phyloP scores from a whole-genome alignment of 2,113 vertebrate species.

The Triplophysa siluroides region DNA sequence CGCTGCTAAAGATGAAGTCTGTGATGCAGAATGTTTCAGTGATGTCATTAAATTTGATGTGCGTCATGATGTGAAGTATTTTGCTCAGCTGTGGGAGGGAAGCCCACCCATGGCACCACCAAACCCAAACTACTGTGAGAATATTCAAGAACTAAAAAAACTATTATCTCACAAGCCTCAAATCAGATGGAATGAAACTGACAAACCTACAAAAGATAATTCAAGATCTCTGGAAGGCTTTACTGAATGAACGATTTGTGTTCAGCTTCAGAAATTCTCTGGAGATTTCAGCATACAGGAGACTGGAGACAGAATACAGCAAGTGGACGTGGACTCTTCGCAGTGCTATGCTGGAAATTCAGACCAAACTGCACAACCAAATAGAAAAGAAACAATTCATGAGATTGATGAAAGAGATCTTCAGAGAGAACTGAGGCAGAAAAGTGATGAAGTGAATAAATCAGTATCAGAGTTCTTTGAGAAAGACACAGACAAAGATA shows the following conservation, averaged over 20 bases:
- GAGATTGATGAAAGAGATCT: constrained; percentile 26
- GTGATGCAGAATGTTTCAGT: constrained; percentile 58
- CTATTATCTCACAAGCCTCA: constrained; percentile 24
- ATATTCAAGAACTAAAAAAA: constrained; percentile 49
- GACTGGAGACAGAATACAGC: constrained; percentile 57
- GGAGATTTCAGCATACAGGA: constrained; percentile 62
- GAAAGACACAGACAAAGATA: constrained; percentile 39
- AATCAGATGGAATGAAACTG: constrained; percentile 48
- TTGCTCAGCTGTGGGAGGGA: constrained; percentile 56
- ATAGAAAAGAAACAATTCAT: constrained; percentile 52
- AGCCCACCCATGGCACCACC: constrained; percentile 59
- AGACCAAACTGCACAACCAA: constrained; percentile 57
- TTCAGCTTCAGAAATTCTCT: constrained; percentile 70
- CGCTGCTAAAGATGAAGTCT: constrained; percentile 67
- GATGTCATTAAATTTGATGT: constrained; percentile 61
- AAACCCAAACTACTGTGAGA: constrained; percentile 57
- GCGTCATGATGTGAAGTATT: constrained; percentile 55
- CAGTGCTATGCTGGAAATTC: constrained; percentile 56
- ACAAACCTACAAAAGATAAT: constrained; percentile 64
- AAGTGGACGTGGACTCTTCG: constrained; percentile 49
- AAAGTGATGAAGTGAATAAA: constrained; percentile 42
- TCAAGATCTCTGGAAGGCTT: constrained; percentile 60
- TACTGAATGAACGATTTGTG: constrained; percentile 55
- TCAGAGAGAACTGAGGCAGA: constrained; percentile 16
- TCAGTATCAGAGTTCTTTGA: constrained; percentile 59